These are phyloP conservation scores for Callocephalon fimbriatum DNA, from an alignment of 2,113 vertebrate species.

Conservation along the genomic window DNA sequence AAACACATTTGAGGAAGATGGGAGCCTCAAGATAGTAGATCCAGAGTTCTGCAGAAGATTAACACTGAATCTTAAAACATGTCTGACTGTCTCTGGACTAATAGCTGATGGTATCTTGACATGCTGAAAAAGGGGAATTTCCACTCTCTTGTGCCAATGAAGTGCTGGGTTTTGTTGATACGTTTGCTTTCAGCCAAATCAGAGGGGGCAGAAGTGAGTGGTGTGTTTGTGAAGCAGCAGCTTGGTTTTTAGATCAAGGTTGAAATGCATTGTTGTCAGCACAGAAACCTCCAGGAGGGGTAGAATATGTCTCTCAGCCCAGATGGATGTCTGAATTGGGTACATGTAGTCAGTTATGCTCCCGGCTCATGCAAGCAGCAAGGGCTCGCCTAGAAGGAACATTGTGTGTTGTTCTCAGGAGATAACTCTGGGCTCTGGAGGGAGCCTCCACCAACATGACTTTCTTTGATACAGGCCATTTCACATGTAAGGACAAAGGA, in stretches of 20 bases:
- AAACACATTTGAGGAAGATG: not conserved
- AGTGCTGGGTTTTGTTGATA: not conserved
- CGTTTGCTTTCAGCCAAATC: not conserved
- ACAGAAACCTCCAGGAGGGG: not conserved
- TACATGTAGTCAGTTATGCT: not conserved
- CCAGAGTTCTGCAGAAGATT: not conserved
- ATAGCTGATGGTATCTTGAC: conserved; percentile 4
- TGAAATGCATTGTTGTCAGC: not conserved
- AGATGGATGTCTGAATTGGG: not conserved
- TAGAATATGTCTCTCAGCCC: not conserved
- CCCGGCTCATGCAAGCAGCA: rapidly evolving
- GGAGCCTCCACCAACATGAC: not conserved
- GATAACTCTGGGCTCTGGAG: not conserved
- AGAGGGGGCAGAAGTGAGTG: not conserved
- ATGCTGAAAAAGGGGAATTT: not conserved
- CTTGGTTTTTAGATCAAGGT: not conserved
- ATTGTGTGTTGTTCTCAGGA: not conserved
- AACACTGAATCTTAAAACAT: conserved; percentile 16
- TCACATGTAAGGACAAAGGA: not conserved
- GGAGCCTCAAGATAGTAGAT: not conserved
- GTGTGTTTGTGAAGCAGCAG: not conserved
- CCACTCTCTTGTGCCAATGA: not conserved
- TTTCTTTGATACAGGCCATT: not conserved
- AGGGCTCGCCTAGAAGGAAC: not conserved
- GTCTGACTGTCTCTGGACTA: not conserved